phyloP scores from a whole-genome alignment of 2,113 vertebrate genomes.

The Boleophthalmus pectinirostris region DNA sequence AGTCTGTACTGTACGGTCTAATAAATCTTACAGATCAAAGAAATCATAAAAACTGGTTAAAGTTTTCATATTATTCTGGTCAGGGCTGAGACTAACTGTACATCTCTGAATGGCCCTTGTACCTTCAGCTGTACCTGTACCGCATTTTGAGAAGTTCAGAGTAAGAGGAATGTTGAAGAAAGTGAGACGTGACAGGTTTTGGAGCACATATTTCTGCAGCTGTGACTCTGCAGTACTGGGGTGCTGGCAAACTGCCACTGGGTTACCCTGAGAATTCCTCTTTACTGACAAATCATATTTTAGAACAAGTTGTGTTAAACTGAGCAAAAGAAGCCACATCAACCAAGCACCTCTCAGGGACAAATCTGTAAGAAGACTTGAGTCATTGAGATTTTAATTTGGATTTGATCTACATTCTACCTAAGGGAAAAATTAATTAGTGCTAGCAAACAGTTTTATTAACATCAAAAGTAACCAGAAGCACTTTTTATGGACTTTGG shows the following conservation, averaged over 20 bases:
- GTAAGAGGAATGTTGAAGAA: slow-evolving; percentile 16
- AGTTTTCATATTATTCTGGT: too few relatives aligned
- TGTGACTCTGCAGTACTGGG: slow-evolving; percentile 27
- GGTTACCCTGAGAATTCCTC: slow-evolving; percentile 38
- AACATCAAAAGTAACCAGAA: background rate
- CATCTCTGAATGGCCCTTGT: background rate
- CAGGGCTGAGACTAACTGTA: background rate
- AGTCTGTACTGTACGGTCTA: too few relatives aligned
- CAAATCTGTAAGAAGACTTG: slow-evolving; percentile 7
- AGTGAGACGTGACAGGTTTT: slow-evolving; percentile 29
- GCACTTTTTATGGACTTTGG: background rate
- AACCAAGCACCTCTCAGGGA: slow-evolving; percentile 15
- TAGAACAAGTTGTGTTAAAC: slow-evolving; percentile 26
- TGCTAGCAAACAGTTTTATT: slow-evolving; percentile 8
- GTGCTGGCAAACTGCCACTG: slow-evolving; percentile 43
- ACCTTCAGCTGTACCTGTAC: background rate
- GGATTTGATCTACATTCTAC: slow-evolving; percentile 14
- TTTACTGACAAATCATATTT: slow-evolving; percentile 45
- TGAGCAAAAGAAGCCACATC: slow-evolving; percentile 32
- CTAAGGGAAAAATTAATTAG: slow-evolving; percentile 1
- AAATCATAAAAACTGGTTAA: too few relatives aligned
- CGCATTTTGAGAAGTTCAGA: background rate
- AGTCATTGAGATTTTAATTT: slow-evolving; percentile 16
- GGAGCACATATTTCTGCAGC: slow-evolving; percentile 16
- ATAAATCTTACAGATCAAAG: too few relatives aligned